Base-by-base conservation (phyloP, 2,113 vertebrate genomes). In the Silurus meridionalis region DNA sequence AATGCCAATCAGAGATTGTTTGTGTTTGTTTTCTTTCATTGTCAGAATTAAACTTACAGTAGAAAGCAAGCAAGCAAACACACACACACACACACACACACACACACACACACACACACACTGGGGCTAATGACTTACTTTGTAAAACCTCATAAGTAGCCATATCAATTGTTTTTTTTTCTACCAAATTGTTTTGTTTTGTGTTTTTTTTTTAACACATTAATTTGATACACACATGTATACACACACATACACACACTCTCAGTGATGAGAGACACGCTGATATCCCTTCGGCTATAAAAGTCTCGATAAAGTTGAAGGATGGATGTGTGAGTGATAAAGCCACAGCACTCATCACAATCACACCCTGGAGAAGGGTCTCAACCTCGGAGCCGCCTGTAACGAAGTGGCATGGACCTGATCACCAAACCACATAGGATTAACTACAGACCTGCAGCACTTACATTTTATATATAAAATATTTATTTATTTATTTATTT, bases 1-100 rank as follows among this genome's bases (percentile, higher is more conserved):
- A 84, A 52, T 52, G 75, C 88, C 89, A 92, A 94, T 93, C 94
- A 92, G 92, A 93, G 79, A 82, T 83, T 72, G 53, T 87, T 78
- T 48, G 37, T 72, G 2, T 48, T 37, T 14, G 19, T 74, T 74
- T 67, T 71, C 72, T 61, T 21, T 77, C 48, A 64, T 28, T 14
- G 37, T 52, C 87, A 37, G 37, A 37, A 37, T 37, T 37, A 37
- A 37, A 37, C 37, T 37, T 37, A 37, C 37, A 3, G 37, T 37
- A 37, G 37, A 37, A 37, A 37, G 37, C 37, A 37, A 37, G 37
- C 37, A 37, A 48, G 37, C 7, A 17, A 48, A 46, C 67, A 46
- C 0, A 37, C 15, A 57, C 13, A 58, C 57, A 57, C 8, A 57
- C 55, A 57, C 55, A 57, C 55, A 57, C 55, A 58, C 57, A 13